phyloP scores from a whole-genome alignment of 2,888 invertebrate species.

The Sipha maydis region DNA sequence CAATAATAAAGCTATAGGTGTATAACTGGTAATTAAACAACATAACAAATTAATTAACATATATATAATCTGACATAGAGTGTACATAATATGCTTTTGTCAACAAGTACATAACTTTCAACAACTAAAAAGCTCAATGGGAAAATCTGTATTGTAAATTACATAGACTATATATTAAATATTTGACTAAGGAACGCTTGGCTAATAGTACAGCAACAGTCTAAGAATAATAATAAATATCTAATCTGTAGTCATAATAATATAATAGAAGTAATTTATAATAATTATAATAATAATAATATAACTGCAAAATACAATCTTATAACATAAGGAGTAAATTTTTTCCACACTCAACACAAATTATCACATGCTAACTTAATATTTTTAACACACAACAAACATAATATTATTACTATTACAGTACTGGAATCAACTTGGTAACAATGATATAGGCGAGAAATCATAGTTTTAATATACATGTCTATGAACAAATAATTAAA shows the following conservation, averaged over 20 bases:
- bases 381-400: slow-evolving; percentile 1
- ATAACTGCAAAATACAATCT: slow-evolving; percentile 17
- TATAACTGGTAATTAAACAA: neutral
- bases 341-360: slow-evolving; percentile 10
- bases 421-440: slow-evolving; percentile 39
- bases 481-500: neutral
- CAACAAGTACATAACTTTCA: slow-evolving; percentile 14
- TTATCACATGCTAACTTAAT: slow-evolving; percentile 16
- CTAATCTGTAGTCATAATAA: neutral
- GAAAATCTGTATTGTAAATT: slow-evolving; percentile 1
- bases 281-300: slow-evolving; percentile 30
- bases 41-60: slow-evolving; percentile 38
- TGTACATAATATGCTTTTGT: neutral
- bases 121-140: slow-evolving; percentile 35
- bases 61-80: slow-evolving; percentile 3
- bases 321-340: slow-evolving; percentile 14
- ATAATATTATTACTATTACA: neutral
- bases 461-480: neutral
- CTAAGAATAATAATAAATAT: slow-evolving; percentile 12
- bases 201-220: slow-evolving; percentile 5
- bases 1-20: neutral
- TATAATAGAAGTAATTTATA: slow-evolving; percentile 21
- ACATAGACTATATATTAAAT: slow-evolving; percentile 1
- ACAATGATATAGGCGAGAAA: slow-evolving; percentile 25
- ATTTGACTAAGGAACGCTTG: neutral